Evolutionary conservation across 2,888 invertebrate species (phyloP).

Genomic region (Lasioglossum morio): DNA sequence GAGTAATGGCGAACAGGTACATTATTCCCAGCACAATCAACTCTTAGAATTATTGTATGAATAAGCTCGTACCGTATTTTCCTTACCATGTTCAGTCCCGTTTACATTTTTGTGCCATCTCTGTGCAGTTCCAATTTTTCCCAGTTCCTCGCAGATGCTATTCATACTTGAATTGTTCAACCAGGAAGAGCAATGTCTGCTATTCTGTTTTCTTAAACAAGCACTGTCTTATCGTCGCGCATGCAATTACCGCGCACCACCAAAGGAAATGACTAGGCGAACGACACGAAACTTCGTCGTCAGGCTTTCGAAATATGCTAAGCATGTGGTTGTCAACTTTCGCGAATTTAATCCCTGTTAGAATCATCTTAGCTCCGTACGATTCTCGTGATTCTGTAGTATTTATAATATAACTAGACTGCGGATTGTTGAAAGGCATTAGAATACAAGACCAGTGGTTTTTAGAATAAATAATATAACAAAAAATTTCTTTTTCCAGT

Average conservation of each 20-base stretch:
- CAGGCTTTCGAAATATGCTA: not conserved
- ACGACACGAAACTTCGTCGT: not conserved
- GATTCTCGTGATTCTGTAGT: not conserved
- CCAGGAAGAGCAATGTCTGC: not conserved
- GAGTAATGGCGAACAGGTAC: too few relatives aligned
- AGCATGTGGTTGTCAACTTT: not conserved
- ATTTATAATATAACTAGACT: not conserved
- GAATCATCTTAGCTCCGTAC: not conserved
- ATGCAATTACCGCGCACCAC: not conserved
- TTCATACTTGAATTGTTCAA: not conserved
- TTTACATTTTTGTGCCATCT: not conserved
- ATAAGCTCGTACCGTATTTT: not conserved
- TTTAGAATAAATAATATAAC: not conserved
- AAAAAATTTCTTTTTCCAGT: too few relatives aligned
- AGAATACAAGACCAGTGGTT: too few relatives aligned
- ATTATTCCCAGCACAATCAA: not conserved
- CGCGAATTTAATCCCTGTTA: not conserved
- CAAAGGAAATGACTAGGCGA: not conserved
- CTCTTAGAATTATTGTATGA: not conserved
- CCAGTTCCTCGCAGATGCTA: not conserved
- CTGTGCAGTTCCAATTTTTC: not conserved
- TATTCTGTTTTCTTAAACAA: slow-evolving; percentile 2
- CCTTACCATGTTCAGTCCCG: not conserved
- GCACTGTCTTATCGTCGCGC: not conserved
- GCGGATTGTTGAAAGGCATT: too few relatives aligned